phyloP scores from a whole-genome alignment of 2,888 invertebrate species.

The Apodemia zela region DNA sequence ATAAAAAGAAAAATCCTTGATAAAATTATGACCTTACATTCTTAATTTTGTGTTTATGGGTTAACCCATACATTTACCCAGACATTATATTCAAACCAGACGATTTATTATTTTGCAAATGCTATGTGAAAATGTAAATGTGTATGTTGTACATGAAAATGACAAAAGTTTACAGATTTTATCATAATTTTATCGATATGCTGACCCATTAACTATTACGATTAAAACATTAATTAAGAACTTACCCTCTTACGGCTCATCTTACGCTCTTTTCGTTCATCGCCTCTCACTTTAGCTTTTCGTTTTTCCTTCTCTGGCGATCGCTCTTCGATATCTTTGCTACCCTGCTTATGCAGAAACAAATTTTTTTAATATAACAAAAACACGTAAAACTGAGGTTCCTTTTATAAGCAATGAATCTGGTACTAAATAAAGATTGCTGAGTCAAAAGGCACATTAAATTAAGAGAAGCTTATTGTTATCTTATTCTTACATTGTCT shows the following conservation, averaged over 20 bases:
- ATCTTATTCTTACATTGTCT: background rate
- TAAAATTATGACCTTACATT: too few species aligned
- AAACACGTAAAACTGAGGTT: slow-evolving; percentile 14
- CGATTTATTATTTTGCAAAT: too few species aligned
- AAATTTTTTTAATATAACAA: slow-evolving; percentile 29
- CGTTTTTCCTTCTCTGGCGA: slow-evolving; percentile 88
- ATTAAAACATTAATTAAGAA: slow-evolving; percentile 11
- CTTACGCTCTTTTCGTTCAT: slow-evolving; percentile 88
- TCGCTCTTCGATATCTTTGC: slow-evolving; percentile 80
- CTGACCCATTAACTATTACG: background rate
- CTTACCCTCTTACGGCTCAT: slow-evolving; percentile 88
- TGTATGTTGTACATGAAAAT: too few species aligned
- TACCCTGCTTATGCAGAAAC: slow-evolving; percentile 73
- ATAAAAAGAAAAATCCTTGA: too few species aligned
- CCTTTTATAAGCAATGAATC: slow-evolving; percentile 1
- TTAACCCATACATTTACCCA: too few species aligned
- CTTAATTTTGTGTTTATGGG: too few species aligned
- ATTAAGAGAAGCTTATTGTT: slow-evolving; percentile 42
- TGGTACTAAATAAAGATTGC: slow-evolving; percentile 22
- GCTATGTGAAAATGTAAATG: too few species aligned
- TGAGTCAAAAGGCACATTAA: slow-evolving; percentile 56
- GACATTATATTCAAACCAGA: too few species aligned
- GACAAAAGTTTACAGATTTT: background rate
- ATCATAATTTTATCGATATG: background rate
- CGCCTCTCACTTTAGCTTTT: slow-evolving; percentile 78